Evolutionary conservation across 1,140 invertebrate genomes (phyloP).

Genomic region (Lordiphosa collinella): DNA sequence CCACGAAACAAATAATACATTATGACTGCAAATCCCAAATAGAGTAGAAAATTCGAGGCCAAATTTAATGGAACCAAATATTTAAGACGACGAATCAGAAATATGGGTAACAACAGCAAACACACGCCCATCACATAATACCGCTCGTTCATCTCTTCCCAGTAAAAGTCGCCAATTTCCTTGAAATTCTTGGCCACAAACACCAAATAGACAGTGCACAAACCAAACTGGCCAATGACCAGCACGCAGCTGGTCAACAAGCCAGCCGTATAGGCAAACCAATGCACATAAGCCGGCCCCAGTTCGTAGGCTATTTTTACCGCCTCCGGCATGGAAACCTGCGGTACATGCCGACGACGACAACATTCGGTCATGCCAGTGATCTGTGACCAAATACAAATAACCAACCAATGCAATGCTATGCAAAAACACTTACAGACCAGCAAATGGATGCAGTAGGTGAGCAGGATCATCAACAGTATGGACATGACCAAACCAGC

Average conservation of each 20-base stretch:
- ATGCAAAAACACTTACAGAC: slow-evolving; percentile 41
- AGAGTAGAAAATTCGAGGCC: slow-evolving; percentile 41
- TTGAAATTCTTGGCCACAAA: slow-evolving; percentile 62
- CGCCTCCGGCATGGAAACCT: slow-evolving; percentile 58
- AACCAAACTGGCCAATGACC: slow-evolving; percentile 49
- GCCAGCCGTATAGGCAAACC: slow-evolving; percentile 31
- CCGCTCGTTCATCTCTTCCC: slow-evolving; percentile 2
- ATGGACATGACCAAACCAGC: slow-evolving; percentile 27
- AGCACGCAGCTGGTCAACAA: slow-evolving; percentile 45
- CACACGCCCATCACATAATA: slow-evolving; percentile 41
- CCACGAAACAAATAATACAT: slow-evolving; percentile 51
- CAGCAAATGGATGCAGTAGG: slow-evolving; percentile 63
- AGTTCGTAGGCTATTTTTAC: slow-evolving; percentile 47
- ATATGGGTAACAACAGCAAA: slow-evolving; percentile 40
- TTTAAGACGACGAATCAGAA: slow-evolving; percentile 47
- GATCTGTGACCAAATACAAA: slow-evolving; percentile 23
- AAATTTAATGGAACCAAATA: slow-evolving; percentile 53
- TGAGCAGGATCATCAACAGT: slow-evolving; percentile 53
- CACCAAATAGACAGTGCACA: slow-evolving; percentile 58
- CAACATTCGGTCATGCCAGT: slow-evolving; percentile 60
- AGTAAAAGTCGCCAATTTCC: slow-evolving; percentile 42
- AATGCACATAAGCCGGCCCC: slow-evolving; percentile 37
- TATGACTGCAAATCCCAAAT: slow-evolving; percentile 42
- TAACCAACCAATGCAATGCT: not conserved
- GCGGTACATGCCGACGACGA: slow-evolving; percentile 41